Evolutionary conservation across 2,113 vertebrate genomes (phyloP).

Genomic region (Syrrhaptes paradoxus): DNA sequence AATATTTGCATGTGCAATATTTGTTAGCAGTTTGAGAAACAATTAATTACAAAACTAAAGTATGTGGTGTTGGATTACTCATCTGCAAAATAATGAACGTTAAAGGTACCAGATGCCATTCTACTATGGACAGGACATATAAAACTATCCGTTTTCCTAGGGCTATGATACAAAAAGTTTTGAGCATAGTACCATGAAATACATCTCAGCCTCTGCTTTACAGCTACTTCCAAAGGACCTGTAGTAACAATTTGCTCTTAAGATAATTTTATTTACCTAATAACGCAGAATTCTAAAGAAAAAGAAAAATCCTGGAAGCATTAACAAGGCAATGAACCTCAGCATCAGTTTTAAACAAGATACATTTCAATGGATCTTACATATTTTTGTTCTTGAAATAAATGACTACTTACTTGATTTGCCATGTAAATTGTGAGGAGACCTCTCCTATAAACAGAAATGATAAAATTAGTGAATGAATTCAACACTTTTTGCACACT

Average conservation of each 20-base stretch:
- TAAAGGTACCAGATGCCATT: not conserved
- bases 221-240: not conserved
- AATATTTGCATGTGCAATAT: not conserved
- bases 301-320: not conserved
- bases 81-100: not conserved
- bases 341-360: not conserved
- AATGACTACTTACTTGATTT: slow-evolving; percentile 89
- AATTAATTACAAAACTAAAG: not conserved
- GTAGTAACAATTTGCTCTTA: not conserved
- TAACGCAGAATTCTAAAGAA: not conserved
- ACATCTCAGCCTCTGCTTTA: not conserved
- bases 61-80: not conserved
- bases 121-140: not conserved
- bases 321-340: not conserved
- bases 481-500: not conserved
- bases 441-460: slow-evolving; percentile 87
- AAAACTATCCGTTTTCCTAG: not conserved
- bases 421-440: slow-evolving; percentile 99
- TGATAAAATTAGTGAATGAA: not conserved
- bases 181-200: not conserved
- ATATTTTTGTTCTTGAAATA: not conserved
- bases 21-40: not conserved
- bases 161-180: not conserved
- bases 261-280: not conserved
- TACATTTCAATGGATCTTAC: not conserved